Evolutionary conservation across 2,888 invertebrate genomes (phyloP).

Genomic region (Spialia ferax): DNA sequence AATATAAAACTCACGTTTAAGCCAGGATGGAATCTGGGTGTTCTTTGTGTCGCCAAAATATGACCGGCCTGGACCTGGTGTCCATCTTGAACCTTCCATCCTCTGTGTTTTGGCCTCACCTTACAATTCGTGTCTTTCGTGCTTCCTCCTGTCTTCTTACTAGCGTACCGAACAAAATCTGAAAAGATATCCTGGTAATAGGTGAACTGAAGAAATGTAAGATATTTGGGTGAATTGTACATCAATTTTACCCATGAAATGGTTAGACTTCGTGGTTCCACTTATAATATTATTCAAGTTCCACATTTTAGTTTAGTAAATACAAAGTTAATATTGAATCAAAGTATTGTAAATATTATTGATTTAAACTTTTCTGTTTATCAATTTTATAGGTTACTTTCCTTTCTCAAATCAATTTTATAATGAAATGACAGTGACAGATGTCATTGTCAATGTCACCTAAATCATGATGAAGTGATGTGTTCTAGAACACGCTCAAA

Average conservation of each 20-base stretch:
- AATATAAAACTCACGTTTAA: slow-evolving; percentile 45
- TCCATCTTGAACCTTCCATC: slow-evolving; percentile 92
- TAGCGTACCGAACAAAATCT: slow-evolving; percentile 87
- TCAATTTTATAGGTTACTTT: too few species aligned
- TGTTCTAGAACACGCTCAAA: too few species aligned
- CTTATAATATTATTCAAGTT: slow-evolving; percentile 19
- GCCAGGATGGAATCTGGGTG: slow-evolving; percentile 91
- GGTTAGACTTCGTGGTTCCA: background rate
- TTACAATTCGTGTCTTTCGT: slow-evolving; percentile 90
- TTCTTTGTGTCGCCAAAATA: slow-evolving; percentile 90
- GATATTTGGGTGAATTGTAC: background rate
- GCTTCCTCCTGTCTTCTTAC: slow-evolving; percentile 92
- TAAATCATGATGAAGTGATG: too few species aligned
- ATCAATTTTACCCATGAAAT: background rate
- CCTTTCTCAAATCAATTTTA: background rate
- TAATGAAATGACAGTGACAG: background rate
- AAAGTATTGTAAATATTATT: too few species aligned
- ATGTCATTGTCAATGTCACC: too few species aligned
- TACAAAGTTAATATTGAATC: too few species aligned
- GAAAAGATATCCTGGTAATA: slow-evolving; percentile 40
- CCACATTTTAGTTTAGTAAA: too few species aligned
- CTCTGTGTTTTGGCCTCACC: slow-evolving; percentile 91
- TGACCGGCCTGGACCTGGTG: slow-evolving; percentile 88
- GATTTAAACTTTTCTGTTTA: too few species aligned
- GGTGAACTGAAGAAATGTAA: background rate